These are phyloP conservation scores for Rhopilema esculentum DNA, from an alignment of 30 jellyfish, hydroid and myxozoan genomes.

Conservation along the genomic window DNA sequence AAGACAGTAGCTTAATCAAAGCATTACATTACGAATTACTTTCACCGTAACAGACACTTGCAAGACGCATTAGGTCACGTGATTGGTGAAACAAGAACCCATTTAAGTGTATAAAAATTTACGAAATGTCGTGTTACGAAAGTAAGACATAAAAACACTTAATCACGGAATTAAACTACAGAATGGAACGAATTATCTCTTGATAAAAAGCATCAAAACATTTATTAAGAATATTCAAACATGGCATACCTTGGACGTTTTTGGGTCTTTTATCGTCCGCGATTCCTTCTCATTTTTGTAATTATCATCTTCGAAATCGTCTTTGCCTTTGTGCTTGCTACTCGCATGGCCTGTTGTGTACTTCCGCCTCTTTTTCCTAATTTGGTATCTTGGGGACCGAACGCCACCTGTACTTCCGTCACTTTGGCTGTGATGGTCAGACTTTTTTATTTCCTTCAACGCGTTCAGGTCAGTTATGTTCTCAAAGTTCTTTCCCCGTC, in stretches of 20 bases:
- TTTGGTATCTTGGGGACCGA: conserved; percentile 58
- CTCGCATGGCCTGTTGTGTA: conserved; percentile 34
- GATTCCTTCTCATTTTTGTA: conserved; percentile 33
- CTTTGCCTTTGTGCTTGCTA: conserved; percentile 22
- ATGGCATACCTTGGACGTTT: conserved; percentile 43
- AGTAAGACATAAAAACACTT: no score
- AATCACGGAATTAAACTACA: no score
- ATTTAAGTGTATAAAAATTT: no score
- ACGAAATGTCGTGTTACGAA: no score
- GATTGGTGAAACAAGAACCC: no score
- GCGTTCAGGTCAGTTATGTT: conserved; percentile 50
- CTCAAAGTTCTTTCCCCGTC: conserved; percentile 48
- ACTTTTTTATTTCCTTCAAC: conserved; percentile 48
- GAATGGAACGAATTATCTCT: not conserved
- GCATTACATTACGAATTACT: not conserved
- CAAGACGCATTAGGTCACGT: no score
- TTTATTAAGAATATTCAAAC: no score
- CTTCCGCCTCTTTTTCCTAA: conserved; percentile 65
- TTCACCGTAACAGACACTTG: not conserved
- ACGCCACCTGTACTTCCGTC: conserved; percentile 68
- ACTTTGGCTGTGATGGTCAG: conserved; percentile 62
- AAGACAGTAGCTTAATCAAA: not conserved
- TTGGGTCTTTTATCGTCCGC: conserved; percentile 44
- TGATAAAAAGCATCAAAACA: not conserved
- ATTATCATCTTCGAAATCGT: not conserved